These are phyloP conservation scores for Danio jaintianensis DNA, from an alignment of 2,797 vertebrate species.

Conservation along the genomic window DNA sequence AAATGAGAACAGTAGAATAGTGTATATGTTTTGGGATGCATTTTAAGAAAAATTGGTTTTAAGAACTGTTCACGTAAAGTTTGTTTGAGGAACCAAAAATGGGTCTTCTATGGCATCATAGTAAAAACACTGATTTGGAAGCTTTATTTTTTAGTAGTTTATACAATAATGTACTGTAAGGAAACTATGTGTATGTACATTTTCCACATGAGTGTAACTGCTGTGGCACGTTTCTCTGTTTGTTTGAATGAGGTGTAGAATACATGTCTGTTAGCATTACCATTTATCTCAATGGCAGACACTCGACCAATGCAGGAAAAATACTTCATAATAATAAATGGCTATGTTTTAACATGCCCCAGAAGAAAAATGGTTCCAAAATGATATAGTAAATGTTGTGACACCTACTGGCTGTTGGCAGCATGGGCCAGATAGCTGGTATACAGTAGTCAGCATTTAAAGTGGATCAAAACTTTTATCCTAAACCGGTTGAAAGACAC, in stretches of 20 bases:
- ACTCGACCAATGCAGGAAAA: too few species aligned
- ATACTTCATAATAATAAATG: too few species aligned
- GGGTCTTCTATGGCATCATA: too few species aligned
- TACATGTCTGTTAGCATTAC: not conserved
- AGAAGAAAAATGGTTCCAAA: not conserved
- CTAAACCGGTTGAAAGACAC: too few species aligned
- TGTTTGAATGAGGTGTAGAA: constrained; percentile 14
- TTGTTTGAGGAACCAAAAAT: too few species aligned
- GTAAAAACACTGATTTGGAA: too few species aligned
- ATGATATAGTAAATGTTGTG: not conserved
- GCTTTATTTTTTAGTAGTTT: not conserved
- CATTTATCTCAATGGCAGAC: not conserved
- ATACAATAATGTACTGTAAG: not conserved
- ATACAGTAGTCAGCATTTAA: too few species aligned
- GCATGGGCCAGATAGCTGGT: not conserved
- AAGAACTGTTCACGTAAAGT: too few species aligned
- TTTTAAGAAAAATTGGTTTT: too few species aligned
- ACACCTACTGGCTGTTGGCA: not conserved
- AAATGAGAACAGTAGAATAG: too few species aligned
- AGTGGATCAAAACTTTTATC: too few species aligned
- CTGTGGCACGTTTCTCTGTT: not conserved
- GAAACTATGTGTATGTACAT: not conserved
- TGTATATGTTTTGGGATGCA: too few species aligned
- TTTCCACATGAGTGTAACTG: not conserved
- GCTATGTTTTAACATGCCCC: not conserved